phyloP scores from a whole-genome alignment of 2,113 vertebrate species.

The Oncorhynchus kisutch region DNA sequence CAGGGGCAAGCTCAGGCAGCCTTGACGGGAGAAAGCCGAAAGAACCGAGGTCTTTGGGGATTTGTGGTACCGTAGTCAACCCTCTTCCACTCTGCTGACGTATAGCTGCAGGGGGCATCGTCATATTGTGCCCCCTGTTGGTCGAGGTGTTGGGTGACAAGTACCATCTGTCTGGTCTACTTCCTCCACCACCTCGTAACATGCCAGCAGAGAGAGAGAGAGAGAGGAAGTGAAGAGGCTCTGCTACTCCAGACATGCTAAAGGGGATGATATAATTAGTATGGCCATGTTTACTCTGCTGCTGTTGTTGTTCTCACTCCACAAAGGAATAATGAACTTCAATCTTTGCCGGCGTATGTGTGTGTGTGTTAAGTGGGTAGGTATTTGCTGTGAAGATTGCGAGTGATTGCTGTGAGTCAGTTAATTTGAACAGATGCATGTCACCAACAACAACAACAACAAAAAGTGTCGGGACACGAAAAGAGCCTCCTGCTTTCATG shows the following conservation, averaged over 20 bases:
- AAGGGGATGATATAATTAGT: constrained; percentile 20
- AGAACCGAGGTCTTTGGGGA: constrained; percentile 40
- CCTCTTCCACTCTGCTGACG: constrained; percentile 14
- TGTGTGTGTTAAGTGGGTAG: constrained; percentile 13
- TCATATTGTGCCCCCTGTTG: constrained; percentile 40
- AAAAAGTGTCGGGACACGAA: constrained; percentile 31
- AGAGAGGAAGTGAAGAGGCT: too few species aligned
- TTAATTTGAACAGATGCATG: constrained; percentile 45
- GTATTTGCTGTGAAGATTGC: constrained; percentile 17
- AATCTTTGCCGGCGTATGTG: neutral
- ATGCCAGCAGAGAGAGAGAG: too few species aligned
- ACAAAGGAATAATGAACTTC: constrained; percentile 27
- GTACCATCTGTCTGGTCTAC: neutral
- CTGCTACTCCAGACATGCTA: constrained; percentile 13
- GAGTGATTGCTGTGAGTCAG: constrained; percentile 5
- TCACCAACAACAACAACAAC: constrained; percentile 37
- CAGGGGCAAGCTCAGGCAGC: constrained; percentile 31
- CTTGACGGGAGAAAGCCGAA: constrained; percentile 3
- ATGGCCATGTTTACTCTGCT: neutral
- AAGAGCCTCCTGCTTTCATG: neutral
- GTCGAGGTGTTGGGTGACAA: constrained; percentile 13
- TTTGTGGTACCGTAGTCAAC: constrained; percentile 42
- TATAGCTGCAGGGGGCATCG: constrained; percentile 20
- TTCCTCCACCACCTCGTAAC: too few species aligned
- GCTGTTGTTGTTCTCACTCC: constrained; percentile 5